phyloP scores from a whole-genome alignment of 2,797 vertebrate genomes.

The Channa striata region DNA sequence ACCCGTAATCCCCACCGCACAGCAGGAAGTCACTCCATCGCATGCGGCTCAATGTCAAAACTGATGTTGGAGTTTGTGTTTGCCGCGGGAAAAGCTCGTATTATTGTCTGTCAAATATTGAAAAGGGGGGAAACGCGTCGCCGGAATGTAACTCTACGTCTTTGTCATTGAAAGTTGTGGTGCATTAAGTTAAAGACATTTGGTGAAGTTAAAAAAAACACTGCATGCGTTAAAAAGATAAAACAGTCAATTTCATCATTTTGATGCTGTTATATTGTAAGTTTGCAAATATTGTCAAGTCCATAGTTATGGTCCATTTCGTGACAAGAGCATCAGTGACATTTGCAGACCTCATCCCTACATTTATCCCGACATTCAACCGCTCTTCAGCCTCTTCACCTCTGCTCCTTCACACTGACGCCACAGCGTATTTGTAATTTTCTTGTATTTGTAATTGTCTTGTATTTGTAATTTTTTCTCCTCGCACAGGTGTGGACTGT shows the following conservation, averaged over 20 bases:
- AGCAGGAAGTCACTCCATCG: slow-evolving; percentile 53
- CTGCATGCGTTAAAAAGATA: too few relatives aligned
- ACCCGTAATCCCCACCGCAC: slow-evolving; percentile 36
- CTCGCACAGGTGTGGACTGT: not conserved
- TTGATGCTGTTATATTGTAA: too few relatives aligned
- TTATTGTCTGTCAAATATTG: slow-evolving; percentile 7
- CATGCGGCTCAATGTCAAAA: slow-evolving; percentile 31
- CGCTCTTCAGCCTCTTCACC: too few relatives aligned
- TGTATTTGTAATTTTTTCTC: not conserved
- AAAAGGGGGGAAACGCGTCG: not conserved
- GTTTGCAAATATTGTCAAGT: too few relatives aligned
- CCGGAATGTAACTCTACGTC: not conserved
- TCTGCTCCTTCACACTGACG: too few relatives aligned
- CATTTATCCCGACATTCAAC: too few relatives aligned
- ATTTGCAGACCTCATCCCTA: too few relatives aligned
- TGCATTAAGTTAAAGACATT: not conserved
- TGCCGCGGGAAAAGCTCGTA: slow-evolving; percentile 1
- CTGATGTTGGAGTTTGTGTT: slow-evolving; percentile 7
- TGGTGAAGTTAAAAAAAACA: not conserved
- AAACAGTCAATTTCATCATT: too few relatives aligned
- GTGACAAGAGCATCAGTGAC: too few relatives aligned
- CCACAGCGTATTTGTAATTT: too few relatives aligned
- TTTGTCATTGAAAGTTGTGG: not conserved
- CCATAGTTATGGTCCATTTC: too few relatives aligned
- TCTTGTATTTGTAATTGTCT: not conserved